Evolutionary conservation across 2,113 vertebrate species (phyloP).

Genomic region (Tricholaema leucomelas): DNA sequence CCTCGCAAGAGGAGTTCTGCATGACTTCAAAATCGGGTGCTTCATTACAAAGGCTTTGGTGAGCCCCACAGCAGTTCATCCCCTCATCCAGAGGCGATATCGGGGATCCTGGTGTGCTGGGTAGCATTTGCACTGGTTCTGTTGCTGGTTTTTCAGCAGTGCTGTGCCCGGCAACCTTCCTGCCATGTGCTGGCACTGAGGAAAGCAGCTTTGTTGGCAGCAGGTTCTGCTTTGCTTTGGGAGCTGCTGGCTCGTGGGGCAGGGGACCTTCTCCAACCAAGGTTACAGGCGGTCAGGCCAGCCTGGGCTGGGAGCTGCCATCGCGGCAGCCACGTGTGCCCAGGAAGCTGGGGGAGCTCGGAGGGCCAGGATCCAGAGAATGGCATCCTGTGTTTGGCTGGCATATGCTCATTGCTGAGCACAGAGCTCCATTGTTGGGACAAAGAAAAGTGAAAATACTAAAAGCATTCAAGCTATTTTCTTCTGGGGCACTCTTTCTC

Average conservation of each 20-base stretch:
- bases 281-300: slow-evolving; percentile 14
- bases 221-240: neutral
- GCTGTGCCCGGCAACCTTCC: neutral
- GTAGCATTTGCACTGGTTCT: neutral
- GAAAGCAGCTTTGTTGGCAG: neutral
- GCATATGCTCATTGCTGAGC: neutral
- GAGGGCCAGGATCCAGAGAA: neutral
- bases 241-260: neutral
- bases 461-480: slow-evolving; percentile 52
- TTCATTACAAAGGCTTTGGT: neutral
- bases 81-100: neutral
- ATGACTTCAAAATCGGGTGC: neutral
- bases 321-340: neutral
- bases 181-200: neutral
- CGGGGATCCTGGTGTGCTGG: neutral
- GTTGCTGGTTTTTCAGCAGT: neutral
- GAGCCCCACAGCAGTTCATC: neutral
- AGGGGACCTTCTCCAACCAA: neutral
- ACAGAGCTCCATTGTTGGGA: slow-evolving; percentile 68
- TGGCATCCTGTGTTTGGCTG: neutral
- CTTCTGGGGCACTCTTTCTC: neutral
- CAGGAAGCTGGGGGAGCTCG: neutral
- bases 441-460: slow-evolving; percentile 35
- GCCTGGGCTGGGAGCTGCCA: neutral
- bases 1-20: neutral